Percentiles rank a stretch among this genome's conserved stretches.
phyloP scores from a whole-genome alignment of 2,888 invertebrate genomes.

The Alloplasta piceator region DNA sequence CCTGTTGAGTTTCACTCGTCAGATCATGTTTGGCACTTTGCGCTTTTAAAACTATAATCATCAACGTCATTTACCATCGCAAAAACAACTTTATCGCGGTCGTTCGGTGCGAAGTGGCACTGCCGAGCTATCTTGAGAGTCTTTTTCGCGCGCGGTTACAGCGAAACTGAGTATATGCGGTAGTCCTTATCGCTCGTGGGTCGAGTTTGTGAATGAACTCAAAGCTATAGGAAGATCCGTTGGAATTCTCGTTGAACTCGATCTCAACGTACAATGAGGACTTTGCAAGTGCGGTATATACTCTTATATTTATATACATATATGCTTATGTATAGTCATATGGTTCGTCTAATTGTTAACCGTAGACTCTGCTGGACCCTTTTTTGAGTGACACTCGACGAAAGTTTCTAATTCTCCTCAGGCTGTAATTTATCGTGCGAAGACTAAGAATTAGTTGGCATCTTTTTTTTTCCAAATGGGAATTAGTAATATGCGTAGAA shows the following conservation, averaged over 20 bases:
- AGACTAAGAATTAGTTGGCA: constrained; percentile 47
- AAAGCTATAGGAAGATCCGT: constrained; percentile 31
- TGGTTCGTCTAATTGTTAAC: constrained; percentile 15
- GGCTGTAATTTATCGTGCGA: constrained; percentile 26
- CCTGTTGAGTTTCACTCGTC: not conserved
- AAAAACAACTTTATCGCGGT: not conserved
- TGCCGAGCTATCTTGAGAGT: not conserved
- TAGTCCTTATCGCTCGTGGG: constrained; percentile 54
- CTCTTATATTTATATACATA: not conserved
- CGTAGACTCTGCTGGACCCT: constrained; percentile 10
- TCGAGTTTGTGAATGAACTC: constrained; percentile 63
- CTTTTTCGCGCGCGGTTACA: not conserved
- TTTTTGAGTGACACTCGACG: constrained; percentile 32
- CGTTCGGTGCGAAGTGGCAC: too few relatives aligned
- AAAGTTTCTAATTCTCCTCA: constrained; percentile 42
- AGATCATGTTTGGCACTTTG: not conserved
- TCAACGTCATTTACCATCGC: too few relatives aligned
- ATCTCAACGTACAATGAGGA: constrained; percentile 26
- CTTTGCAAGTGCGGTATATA: not conserved
- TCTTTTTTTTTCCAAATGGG: not conserved
- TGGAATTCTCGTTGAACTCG: constrained; percentile 50
- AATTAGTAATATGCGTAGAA: constrained; percentile 11
- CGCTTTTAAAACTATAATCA: too few relatives aligned
- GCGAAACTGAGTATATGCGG: constrained; percentile 11
- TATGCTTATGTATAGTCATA: constrained; percentile 5